Base-by-base conservation (phyloP, 2,797 vertebrate species). In the Pantherophis alleghaniensis region DNA sequence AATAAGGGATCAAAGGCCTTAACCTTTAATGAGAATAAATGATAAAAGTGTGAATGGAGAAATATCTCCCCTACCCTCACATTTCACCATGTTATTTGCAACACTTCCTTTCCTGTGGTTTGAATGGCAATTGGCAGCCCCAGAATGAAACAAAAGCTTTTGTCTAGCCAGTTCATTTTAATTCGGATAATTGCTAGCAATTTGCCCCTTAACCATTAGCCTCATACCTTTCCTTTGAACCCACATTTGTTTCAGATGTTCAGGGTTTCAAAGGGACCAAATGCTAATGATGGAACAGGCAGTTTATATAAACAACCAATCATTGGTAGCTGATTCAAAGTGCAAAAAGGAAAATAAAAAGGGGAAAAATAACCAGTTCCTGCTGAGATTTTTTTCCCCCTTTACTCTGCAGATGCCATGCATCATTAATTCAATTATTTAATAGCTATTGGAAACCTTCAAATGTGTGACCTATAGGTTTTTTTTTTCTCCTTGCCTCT, bases 71-170 rank as follows among this genome's bases (percentile, higher is more conserved):
- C 32, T 87, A 24, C 69, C 79, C 51, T 90, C 56, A 66, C 22
- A 74, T 89, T 3, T 0, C 87, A 3, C 87, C 1, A 83, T 91
- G 59, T 87, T 0, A 92, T 1, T 90, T 92, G 89, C 42, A 91
- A 32, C 87, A 86, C 1, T 26, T 4, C 55, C 0, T 32, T 4
- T 7, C 55, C 91, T 11, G 1, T 32, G 13, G 60, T 53, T 86
- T 90, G 5, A 94, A 94, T 59, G 0, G 87, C 5, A 95, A 87
- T 87, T 61, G 20, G 1, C 0, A 87, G 63, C 90, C 94, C 93
- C 60, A 87, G 93, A 92, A 90, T 12, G 4, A 66, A 92, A 26
- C 1, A 83, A 89, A 87, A 0, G 1, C 3, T 61, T 83, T 83
- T 63, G 66, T 86, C 12, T 90, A 91, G 91, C 0, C 32, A 10